Base-by-base conservation (phyloP, 1,140 invertebrate species). In the Drosophila parvula region DNA sequence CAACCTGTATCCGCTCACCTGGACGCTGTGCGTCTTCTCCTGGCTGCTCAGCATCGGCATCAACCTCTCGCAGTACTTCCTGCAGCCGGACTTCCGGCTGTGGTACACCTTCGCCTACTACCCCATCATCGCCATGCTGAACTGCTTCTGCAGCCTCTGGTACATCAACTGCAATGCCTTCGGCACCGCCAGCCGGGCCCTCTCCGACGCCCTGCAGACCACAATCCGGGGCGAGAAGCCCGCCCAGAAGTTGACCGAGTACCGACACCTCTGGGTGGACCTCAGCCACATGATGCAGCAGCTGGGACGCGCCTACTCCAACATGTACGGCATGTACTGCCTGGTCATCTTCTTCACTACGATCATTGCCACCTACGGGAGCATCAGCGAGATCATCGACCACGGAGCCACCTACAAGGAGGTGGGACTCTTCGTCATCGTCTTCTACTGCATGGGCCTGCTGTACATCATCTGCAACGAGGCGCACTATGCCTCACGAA, bases 221-320 rank as follows among this genome's bases (percentile, higher is more conserved):
- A 94, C 94, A 1, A 91, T 95, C 4, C 92, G 94, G 45, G 92
- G 93, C 5, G 93, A 94, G 27, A 93, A 94, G 73, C 94, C 94
- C 0, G 94, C 94, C 12, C 89, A 94, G 45, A 94, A 94, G 73
- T 88, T 95, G 22, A 94, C 94, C 0, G 94, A 95, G 70, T 95
- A 94, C 81, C 92, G 95, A 10, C 93, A 95, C 84, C 84, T 95
- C 40, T 95, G 95, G 95, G 94, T 95, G 1, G 95, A 95, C 81
- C 85, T 95, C 10, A 95, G 94, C 14, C 94, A 95, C 80, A 95
- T 95, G 94, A 95, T 95, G 95, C 95, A 95, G 85, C 95, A 95
- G 78, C 85, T 95, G 48, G 95, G 94, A 41, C 93, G 94, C 45
- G 95, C 95, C 4, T 95, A 95, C 81, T 95, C 94, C 27, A 95